phyloP scores from a whole-genome alignment of 1,140 invertebrate species.

The Amphibalanus amphitrite region DNA sequence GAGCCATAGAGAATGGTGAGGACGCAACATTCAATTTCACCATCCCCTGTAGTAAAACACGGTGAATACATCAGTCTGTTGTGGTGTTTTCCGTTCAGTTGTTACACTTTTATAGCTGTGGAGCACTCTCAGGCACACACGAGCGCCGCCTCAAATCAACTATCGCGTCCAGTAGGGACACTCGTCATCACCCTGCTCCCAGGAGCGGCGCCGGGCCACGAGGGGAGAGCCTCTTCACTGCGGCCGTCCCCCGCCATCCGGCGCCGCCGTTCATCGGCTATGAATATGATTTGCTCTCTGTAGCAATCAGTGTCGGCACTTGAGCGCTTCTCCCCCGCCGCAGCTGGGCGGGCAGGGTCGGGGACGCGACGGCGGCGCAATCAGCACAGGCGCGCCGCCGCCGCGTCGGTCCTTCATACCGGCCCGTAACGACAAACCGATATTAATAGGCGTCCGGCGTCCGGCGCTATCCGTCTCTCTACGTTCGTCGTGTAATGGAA shows the following conservation, averaged over 20 bases:
- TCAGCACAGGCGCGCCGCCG: neutral
- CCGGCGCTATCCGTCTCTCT: neutral
- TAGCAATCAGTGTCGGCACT: neutral
- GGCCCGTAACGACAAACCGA: neutral
- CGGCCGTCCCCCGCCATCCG: neutral
- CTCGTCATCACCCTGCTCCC: too few relatives aligned
- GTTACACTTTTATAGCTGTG: too few relatives aligned
- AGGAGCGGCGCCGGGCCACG: too few relatives aligned
- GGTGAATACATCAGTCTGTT: too few relatives aligned
- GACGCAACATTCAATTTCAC: too few relatives aligned
- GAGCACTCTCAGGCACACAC: too few relatives aligned
- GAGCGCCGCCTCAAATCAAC: too few relatives aligned
- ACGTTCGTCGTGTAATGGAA: neutral
- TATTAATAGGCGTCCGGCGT: neutral
- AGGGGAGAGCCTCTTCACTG: neutral
- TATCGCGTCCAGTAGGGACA: too few relatives aligned
- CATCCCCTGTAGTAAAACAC: too few relatives aligned
- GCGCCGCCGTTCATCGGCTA: neutral
- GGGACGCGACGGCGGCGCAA: neutral
- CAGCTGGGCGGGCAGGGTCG: too few relatives aligned
- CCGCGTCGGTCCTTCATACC: neutral
- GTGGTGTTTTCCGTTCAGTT: too few relatives aligned
- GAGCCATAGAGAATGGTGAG: too few relatives aligned
- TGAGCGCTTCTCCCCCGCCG: neutral
- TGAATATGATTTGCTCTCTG: neutral